A percentile compares a stretch with the other conserved stretches of the same genome.
These are phyloP conservation scores for Junco hyemalis DNA, from an alignment of 2,113 vertebrate species.

Conservation along the genomic window DNA sequence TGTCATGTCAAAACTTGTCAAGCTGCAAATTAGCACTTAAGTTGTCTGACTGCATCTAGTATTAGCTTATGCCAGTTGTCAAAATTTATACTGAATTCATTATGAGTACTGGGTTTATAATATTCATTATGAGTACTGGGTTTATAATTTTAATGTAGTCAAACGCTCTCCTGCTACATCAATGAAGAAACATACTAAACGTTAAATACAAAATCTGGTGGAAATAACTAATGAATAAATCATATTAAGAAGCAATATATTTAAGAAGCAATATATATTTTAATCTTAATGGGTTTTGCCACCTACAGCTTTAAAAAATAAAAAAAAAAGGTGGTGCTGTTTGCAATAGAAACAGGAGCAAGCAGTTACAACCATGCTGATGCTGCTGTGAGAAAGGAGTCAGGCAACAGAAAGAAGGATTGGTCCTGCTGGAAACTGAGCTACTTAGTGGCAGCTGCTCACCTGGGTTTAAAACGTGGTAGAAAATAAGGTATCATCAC, in stretches of 20 bases:
- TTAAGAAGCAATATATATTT: not conserved
- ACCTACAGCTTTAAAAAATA: not conserved
- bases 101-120: not conserved
- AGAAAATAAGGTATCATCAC: not conserved
- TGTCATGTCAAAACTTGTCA: slow-evolving; percentile 7
- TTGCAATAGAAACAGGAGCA: not conserved
- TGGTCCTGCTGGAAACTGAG: not conserved
- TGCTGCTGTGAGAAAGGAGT: not conserved
- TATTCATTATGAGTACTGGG: not conserved
- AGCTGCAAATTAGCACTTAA: slow-evolving; percentile 5
- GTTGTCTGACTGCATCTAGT: not conserved
- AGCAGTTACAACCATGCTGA: not conserved
- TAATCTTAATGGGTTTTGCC: not conserved
- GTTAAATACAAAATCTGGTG: not conserved
- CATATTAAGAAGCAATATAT: not conserved
- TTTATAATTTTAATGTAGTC: not conserved
- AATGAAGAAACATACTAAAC: not conserved
- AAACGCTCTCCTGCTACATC: not conserved
- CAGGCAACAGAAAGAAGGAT: not conserved
- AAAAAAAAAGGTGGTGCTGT: not conserved
- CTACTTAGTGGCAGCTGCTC: not conserved
- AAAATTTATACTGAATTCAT: slow-evolving; percentile 8
- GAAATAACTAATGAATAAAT: not conserved
- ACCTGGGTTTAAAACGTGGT: not conserved
- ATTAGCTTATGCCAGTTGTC: not conserved